These are phyloP conservation scores for Cotesia chilonis DNA, from an alignment of 1,140 invertebrate species.

Conservation along the genomic window DNA sequence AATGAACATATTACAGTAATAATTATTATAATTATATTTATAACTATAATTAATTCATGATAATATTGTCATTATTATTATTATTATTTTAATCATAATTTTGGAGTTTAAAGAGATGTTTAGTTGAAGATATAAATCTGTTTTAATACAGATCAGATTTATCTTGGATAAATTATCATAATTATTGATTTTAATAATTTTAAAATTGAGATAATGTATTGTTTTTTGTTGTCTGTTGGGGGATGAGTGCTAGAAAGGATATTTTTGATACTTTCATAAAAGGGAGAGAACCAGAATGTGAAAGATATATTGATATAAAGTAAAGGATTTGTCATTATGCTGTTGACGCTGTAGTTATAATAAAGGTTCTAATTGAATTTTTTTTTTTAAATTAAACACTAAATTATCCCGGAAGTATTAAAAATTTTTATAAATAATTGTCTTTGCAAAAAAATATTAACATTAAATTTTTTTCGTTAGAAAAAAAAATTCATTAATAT, in stretches of 20 bases:
- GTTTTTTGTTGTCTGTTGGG: slow-evolving; percentile 60
- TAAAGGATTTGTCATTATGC: slow-evolving; percentile 53
- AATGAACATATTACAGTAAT: slow-evolving; percentile 27
- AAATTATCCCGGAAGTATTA: neutral
- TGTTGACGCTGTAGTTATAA: slow-evolving; percentile 57
- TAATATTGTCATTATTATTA: neutral
- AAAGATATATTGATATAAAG: slow-evolving; percentile 46
- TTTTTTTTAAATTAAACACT: slow-evolving; percentile 43
- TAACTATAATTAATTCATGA: no score
- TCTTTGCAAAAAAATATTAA: no score
- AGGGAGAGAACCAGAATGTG: slow-evolving; percentile 49
- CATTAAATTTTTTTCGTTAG: no score
- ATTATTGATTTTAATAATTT: slow-evolving; percentile 58
- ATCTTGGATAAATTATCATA: slow-evolving; percentile 39
- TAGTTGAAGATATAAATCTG: slow-evolving; percentile 22
- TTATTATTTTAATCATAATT: neutral
- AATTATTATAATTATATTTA: slow-evolving; percentile 26
- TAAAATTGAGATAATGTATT: slow-evolving; percentile 52
- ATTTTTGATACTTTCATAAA: slow-evolving; percentile 71
- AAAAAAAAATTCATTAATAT: no score
- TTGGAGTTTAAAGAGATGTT: slow-evolving; percentile 15
- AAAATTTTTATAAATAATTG: no score
- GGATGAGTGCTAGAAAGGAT: slow-evolving; percentile 64
- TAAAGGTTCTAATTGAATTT: slow-evolving; percentile 59
- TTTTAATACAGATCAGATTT: slow-evolving; percentile 29